Percentiles rank a stretch among this genome's conserved stretches.
Conservation (phyloP, 2,888 invertebrate genomes). For the Ichneumoninae sp. region DNA sequence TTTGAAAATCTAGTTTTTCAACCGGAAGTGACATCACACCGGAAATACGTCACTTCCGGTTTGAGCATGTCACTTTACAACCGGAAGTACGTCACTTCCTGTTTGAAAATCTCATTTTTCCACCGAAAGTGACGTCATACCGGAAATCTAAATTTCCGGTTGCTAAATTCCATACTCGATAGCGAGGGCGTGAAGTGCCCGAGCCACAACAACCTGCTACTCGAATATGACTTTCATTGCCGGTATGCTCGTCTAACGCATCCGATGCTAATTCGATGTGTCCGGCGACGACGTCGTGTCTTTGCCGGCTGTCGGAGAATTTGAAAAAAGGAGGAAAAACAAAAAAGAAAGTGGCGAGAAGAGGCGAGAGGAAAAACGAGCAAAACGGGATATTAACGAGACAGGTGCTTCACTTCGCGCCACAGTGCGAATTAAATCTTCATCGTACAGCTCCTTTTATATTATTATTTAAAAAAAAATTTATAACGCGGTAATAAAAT, state of each 20-base stretch:
- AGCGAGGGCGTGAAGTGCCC: neutral
- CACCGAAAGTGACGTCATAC: neutral
- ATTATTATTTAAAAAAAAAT: neutral
- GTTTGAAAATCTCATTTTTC: too few relatives aligned
- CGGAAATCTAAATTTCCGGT: neutral
- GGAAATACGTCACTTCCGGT: too few relatives aligned
- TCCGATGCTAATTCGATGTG: conserved; percentile 27
- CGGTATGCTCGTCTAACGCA: neutral
- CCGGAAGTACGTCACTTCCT: too few relatives aligned
- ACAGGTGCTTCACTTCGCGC: conserved; percentile 3
- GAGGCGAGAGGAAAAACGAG: neutral
- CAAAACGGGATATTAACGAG: neutral
- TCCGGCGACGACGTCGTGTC: conserved; percentile 24
- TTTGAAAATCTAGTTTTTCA: too few relatives aligned
- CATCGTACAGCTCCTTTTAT: neutral
- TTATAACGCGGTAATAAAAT: neutral
- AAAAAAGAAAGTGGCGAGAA: neutral
- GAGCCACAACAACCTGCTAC: neutral
- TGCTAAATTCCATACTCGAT: neutral
- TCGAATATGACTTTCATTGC: conserved; percentile 30
- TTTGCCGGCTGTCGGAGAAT: conserved; percentile 14
- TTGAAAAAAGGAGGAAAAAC: neutral
- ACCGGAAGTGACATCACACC: too few relatives aligned
- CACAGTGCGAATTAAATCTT: conserved; percentile 18
- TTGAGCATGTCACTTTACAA: too few relatives aligned